Base-by-base conservation (phyloP, 2,113 vertebrate species). In the Oriolus oriolus region DNA sequence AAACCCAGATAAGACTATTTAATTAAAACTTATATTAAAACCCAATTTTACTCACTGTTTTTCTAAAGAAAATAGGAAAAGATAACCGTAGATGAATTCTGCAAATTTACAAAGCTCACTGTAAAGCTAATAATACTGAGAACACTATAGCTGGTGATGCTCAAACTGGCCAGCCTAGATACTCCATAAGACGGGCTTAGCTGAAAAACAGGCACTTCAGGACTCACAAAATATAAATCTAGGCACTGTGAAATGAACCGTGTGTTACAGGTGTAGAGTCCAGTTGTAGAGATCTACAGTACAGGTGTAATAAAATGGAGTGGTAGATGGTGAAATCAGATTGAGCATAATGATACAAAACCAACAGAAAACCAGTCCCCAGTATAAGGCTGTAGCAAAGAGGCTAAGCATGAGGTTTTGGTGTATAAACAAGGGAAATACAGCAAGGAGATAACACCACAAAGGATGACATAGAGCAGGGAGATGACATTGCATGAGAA, bases 1-100 rank as follows among this genome's bases (percentile, higher is more conserved):
- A 70, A 83, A 13, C 0, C 1, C 30, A 90, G 94, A 95, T 95
- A 92, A 90, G 76, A 78, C 33, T 37, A 61, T 73, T 94, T 95
- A 93, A 95, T 93, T 95, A 95, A 94, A 95, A 69, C 18, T 91
- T 83, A 56, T 27, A 83, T 85, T 92, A 83, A 85, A 94, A 23
- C 23, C 14, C 18, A 77, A 28, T 61, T 45, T 18, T 50, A 57
- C 15, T 94, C 39, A 19, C 18, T 49, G 22, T 33, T 90, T 87
- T 88, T 69, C 44, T 61, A 35, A 59, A 74, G 37, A 84, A 88
- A 95, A 76, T 60, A 54, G 27, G 5, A 69, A 90, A 90, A 69
- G 4, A 31, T 33, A 65, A 56, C 16, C 44, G 11, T 14, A 53
- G 74, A 41, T 90, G 85, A 82, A 76, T 83, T 79, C 74, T 85